Evolutionary conservation across 2,888 invertebrate species (phyloP), one percentile per base, ranked within the genome.

Genomic region (Lasius fuliginosus): DNA sequence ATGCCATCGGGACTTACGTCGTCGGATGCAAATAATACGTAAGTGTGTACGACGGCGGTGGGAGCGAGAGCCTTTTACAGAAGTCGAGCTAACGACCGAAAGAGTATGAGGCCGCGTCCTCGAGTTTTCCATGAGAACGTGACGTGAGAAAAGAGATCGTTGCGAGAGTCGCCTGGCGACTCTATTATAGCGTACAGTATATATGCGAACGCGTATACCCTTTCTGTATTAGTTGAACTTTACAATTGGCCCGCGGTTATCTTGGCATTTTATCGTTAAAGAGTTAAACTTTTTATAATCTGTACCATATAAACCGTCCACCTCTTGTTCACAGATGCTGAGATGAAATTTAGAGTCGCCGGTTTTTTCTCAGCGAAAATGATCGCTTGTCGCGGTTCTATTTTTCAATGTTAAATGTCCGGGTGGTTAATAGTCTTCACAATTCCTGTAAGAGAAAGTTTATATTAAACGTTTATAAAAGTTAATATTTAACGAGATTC

Each of bases 21-120:
- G 90, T 87, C 88, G 84, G 90, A 90, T 90, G 89, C 90, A 88
- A 90, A 90, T 90, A 90, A 89, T 88, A 90, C 86, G 85, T 68
- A 87, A 88, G 88, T 88, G 87, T 85, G 74, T 49, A 30, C 12
- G 62, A 64, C 71, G 88, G 88, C 88, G 88, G 88, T 77, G 86
- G 85, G 87, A 85, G 86, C 86, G 84, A 46, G 83, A 83, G 86
- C 18, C 86, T 53, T 23, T n/a, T 88, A 86, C 81, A 81, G 40
- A 27, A 40, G 86, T 81, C 86, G 86, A 90, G 89, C 90, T 90
- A 90, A 90, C 87, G 90, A 88, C 90, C 85, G 85, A 85, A 83
- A 71, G 77, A 85, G 83, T 83, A 83, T 84, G 90, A 85, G 88
- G 90, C 85, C 88, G 84, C 90, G 88, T 88, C 90, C 89, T 86